Evolutionary conservation across 2,113 vertebrate genomes (phyloP), one percentile per base, ranked within the genome.

Genomic region (Dunckerocampus dactyliophorus): DNA sequence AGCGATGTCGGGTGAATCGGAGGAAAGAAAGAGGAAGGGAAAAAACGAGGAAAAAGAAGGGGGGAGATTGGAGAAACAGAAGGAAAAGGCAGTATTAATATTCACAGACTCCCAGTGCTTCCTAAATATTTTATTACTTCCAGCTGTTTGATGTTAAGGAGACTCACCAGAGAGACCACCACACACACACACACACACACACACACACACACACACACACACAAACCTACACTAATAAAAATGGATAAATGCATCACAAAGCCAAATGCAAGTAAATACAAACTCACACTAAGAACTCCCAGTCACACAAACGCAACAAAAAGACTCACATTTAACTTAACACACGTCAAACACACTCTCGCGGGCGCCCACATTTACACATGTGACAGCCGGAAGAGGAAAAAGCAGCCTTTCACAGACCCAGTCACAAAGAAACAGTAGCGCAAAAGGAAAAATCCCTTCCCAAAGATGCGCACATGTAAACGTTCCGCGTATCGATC

Each of bases 81-180:
- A 85, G 82, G 82, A 87, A 89, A 84, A 88, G 66, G 75, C 73
- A 79, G 81, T 85, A 89, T 90, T 90, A 90, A 90, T 89, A 90
- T 89, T 90, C 90, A 85, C 87, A 89, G 84, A 89, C 88, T 89
- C 87, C 84, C 87, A 88, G 87, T 63, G 80, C 89, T 89, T 89
- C 85, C 84, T 92, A 90, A 91, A 92, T 92, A 92, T 90, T 91
- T 91, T 90, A 91, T 91, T 85, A 90, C 89, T 90, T 92, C 89
- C 90, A 91, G 88, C 89, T 92, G 89, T 91, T 91, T 91, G 89
- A 90, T 89, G 89, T 92, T 90, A 91, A 90, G 84, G 86, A 89
- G 87, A 83, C 84, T 89, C 90, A 89, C 87, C 74, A 88, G 88
- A 89, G 87, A 89, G 65, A 75, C 65, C 65, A 81, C 66, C 71